phyloP scores from a whole-genome alignment of 35 echinoderm and acorn worm genomes.

The Ophioderma brevispina region DNA sequence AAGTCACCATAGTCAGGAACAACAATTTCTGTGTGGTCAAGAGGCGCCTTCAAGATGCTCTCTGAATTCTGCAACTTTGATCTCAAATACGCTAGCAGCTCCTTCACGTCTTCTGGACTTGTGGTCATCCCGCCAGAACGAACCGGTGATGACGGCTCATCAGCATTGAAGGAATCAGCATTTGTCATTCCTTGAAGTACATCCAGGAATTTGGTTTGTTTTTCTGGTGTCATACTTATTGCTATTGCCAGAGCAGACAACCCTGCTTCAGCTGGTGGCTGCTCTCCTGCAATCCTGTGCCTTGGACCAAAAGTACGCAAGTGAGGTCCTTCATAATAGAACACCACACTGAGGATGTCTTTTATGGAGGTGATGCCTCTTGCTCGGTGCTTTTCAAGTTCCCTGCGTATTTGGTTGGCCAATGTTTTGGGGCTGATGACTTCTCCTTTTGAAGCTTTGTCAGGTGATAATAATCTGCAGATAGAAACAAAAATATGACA shows the following conservation, averaged over 20 bases:
- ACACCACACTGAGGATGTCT: constrained; percentile 53
- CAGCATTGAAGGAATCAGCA: neutral
- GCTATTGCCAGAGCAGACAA: constrained; percentile 52
- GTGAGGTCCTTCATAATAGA: constrained; percentile 80
- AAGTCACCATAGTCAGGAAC: neutral
- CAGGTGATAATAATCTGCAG: neutral
- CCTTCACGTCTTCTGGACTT: neutral
- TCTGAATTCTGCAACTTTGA: neutral
- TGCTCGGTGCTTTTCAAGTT: constrained; percentile 63
- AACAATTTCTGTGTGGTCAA: neutral
- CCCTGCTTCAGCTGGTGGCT: constrained; percentile 56
- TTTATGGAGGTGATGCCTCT: constrained; percentile 43
- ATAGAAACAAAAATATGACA: neutral
- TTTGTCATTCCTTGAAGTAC: constrained; percentile 29
- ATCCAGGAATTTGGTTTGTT: constrained; percentile 71
- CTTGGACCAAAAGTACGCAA: constrained; percentile 79
- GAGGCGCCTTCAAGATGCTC: neutral
- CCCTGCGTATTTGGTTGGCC: constrained; percentile 77
- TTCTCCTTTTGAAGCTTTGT: neutral
- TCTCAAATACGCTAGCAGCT: neutral
- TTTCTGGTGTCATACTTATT: constrained; percentile 38
- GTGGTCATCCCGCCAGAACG: neutral
- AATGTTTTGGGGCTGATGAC: constrained; percentile 70
- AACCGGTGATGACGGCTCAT: neutral
- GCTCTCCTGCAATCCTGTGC: constrained; percentile 46